Evolutionary conservation across 2,113 vertebrate genomes (phyloP).

Genomic region (Oenanthe melanoleuca): DNA sequence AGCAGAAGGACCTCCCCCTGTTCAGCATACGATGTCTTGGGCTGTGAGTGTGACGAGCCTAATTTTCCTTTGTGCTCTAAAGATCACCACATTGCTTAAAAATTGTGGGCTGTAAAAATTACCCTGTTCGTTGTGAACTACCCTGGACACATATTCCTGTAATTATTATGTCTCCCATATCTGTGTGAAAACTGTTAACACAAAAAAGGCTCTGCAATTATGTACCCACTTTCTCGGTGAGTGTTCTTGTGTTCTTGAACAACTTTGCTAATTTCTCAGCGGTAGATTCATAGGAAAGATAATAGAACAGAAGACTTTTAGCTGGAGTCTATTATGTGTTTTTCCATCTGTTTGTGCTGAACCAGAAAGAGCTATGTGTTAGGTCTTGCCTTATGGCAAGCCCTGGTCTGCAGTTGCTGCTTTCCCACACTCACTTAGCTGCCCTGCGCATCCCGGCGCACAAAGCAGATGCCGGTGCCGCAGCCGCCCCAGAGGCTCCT

Average conservation of each 20-base stretch:
- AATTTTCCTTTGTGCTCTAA: constrained; percentile 8
- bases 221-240: constrained; percentile 63
- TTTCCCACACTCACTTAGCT: constrained; percentile 83
- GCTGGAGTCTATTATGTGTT: constrained; percentile 73
- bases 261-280: constrained; percentile 65
- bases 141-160: background rate
- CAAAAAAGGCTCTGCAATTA: constrained; percentile 44
- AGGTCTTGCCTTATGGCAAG: constrained; percentile 82
- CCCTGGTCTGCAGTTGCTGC: constrained; percentile 78
- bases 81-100: background rate
- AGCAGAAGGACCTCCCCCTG: background rate
- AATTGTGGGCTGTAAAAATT: constrained; percentile 8
- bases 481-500: constrained; percentile 62
- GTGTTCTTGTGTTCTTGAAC: constrained; percentile 48
- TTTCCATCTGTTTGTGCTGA: constrained; percentile 82
- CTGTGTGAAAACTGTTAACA: constrained; percentile 47
- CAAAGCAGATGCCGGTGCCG: constrained; percentile 76
- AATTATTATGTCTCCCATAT: background rate
- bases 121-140: background rate
- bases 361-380: constrained; percentile 75
- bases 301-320: constrained; percentile 72
- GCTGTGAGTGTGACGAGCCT: background rate
- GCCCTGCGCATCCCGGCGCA: constrained; percentile 72
- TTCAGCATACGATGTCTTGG: background rate
- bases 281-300: constrained; percentile 56